Percentiles rank a stretch among this genome's conserved stretches.
These are phyloP conservation scores for Tachina lurida DNA, from an alignment of 2,888 invertebrate species.

Conservation along the genomic window DNA sequence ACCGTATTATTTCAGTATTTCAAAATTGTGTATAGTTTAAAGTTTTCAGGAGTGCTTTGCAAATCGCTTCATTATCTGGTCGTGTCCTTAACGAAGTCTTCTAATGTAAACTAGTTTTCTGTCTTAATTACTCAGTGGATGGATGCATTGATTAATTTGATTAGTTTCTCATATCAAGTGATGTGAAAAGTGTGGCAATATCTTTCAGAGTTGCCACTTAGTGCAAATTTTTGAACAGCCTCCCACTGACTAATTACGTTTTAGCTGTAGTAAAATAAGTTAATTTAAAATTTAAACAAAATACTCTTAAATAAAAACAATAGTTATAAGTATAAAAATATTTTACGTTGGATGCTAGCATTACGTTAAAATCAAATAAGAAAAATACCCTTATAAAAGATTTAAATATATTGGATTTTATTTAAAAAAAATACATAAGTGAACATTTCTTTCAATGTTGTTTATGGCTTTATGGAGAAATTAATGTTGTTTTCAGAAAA, in stretches of 20 bases:
- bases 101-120: not conserved
- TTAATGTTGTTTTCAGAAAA: no score
- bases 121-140: no score
- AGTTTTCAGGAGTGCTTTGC: not conserved
- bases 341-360: not conserved
- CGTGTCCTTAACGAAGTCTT: not conserved
- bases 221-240: not conserved
- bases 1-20: no score
- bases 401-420: conserved; percentile 32
- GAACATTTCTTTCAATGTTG: no score
- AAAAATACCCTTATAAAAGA: not conserved
- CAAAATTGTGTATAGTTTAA: no score
- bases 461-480: no score
- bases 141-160: no score
- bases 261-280: conserved; percentile 8
- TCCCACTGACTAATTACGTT: conserved; percentile 11
- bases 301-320: not conserved
- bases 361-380: not conserved
- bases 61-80: not conserved
- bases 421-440: not conserved
- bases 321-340: conserved; percentile 11
- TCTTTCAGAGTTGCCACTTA: not conserved
- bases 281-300: not conserved
- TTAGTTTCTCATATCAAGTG: not conserved
- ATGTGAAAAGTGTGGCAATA: not conserved